Base-by-base conservation (phyloP, 2,888 invertebrate genomes). In the Lysandra coridon region DNA sequence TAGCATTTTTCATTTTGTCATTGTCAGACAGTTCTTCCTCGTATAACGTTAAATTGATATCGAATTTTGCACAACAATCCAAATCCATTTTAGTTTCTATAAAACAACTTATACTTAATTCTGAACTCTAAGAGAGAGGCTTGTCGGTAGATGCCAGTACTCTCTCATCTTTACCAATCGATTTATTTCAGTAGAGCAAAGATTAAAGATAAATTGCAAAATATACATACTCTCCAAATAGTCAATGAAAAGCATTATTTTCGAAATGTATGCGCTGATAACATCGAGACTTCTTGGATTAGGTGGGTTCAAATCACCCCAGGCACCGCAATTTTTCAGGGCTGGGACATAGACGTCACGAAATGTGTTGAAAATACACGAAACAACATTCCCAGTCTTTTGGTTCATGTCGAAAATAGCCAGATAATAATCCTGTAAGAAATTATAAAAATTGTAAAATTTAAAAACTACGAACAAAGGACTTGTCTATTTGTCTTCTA, bases 31-130 rank as follows among this genome's bases (percentile, higher is more conserved):
- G 90, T 84, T 95, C 95, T 49, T 95, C 95, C 73, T 95, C 94
- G 81, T 96, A 96, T 5, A 97, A 85, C 1, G 89, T 86, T 83
- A 95, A 86, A 81, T 96, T 95, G 78, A 96, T 93, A 81, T 95
- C 92, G 82, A 97, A 97, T 81, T 89, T 92, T 1, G 96, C 93
- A 23, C 95, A 95, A 81, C 95, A 96, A 79, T 96, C 95, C 75
- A 97, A 90, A 82, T 97, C 97, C 17, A 95, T 88, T 85, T 96
- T 96, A 0, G 96, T 97, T 86, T 96, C 96, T 96, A 83, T 81
- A 88, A 84, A 84, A 88, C 87, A 44, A 85, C 37, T 40, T 73
- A 40, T 4, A 40, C 5, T 40, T 49, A 33, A 40, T 17, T 4
- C 57, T n/a, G n/a, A 44, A 44, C 1, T 44, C 7, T 44, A 44